phyloP scores from a whole-genome alignment of 2,888 invertebrate species.

The Alcis repandata region DNA sequence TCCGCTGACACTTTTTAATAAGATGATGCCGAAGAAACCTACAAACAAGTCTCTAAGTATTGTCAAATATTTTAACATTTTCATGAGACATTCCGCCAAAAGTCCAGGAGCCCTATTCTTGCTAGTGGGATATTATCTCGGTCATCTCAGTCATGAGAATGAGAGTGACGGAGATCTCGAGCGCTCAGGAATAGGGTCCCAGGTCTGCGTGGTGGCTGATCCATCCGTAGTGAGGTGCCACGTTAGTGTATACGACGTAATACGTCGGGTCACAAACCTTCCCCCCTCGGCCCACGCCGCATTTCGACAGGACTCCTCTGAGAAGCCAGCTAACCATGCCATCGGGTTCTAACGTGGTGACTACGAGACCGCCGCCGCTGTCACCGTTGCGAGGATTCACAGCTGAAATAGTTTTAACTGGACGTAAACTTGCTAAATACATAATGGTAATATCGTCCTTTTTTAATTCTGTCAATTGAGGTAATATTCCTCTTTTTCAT shows the following conservation, averaged over 20 bases:
- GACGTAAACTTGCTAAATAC: too few relatives aligned
- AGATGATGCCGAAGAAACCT: constrained; percentile 54
- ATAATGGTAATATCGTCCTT: too few relatives aligned
- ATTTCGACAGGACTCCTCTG: constrained; percentile 77
- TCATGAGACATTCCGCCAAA: constrained; percentile 56
- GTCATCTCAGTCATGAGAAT: too few relatives aligned
- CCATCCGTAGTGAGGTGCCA: constrained; percentile 78
- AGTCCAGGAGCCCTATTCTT: too few relatives aligned
- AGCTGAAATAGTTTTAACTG: constrained; percentile 69
- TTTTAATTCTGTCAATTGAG: too few relatives aligned
- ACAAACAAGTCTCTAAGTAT: too few relatives aligned
- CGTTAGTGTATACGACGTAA: constrained; percentile 76
- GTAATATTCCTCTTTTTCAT: too few relatives aligned
- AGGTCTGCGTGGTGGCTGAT: constrained; percentile 71
- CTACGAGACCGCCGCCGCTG: constrained; percentile 87
- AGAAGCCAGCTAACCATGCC: constrained; percentile 76
- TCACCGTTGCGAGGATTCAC: constrained; percentile 88
- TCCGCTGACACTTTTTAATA: constrained; percentile 79
- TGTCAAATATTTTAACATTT: background rate
- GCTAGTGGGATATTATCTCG: too few relatives aligned
- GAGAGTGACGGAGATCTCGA: too few relatives aligned
- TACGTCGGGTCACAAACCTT: constrained; percentile 67
- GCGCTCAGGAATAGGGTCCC: too few relatives aligned
- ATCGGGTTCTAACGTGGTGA: constrained; percentile 70
- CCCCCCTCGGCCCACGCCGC: constrained; percentile 63